A percentile compares a stretch with the other conserved stretches of the same genome.
These are phyloP conservation scores for Galago senegalensis DNA, from an alignment of 2,797 vertebrate species.

Conservation along the genomic window DNA sequence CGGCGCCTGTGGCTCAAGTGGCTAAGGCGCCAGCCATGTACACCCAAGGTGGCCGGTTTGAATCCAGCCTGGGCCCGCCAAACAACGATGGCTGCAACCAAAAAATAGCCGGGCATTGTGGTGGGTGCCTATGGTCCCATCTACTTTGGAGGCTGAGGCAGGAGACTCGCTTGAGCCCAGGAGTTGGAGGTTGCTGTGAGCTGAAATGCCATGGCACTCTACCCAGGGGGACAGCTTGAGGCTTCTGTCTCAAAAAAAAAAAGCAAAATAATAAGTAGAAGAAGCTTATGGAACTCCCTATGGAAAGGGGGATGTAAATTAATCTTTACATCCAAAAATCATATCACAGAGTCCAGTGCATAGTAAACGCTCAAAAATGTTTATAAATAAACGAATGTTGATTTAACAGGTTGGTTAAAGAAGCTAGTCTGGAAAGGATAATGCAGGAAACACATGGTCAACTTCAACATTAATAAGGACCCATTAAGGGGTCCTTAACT, in stretches of 20 bases:
- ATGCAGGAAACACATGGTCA: neutral
- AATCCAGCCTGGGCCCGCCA: too few species aligned
- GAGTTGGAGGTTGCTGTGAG: too few species aligned
- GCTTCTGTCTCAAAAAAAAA: neutral
- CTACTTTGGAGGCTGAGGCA: too few species aligned
- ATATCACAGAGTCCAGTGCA: neutral
- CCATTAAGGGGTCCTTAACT: neutral
- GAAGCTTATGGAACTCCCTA: neutral
- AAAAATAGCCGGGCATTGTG: too few species aligned
- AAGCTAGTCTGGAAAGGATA: constrained; percentile 3
- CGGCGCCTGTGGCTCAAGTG: too few species aligned
- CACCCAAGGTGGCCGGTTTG: too few species aligned
- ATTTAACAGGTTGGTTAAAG: neutral
- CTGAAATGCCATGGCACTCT: too few species aligned
- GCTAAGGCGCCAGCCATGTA: too few species aligned
- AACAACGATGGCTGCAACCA: too few species aligned
- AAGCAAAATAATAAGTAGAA: neutral
- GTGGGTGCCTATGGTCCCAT: too few species aligned
- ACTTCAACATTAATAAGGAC: neutral
- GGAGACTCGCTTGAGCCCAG: too few species aligned
- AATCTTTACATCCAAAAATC: constrained; percentile 25
- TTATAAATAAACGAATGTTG: neutral
- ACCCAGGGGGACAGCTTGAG: too few species aligned
- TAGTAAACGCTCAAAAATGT: neutral
- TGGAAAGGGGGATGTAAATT: neutral